Base-by-base conservation (phyloP, 2,113 vertebrate species). In the Dasyurus viverrinus region DNA sequence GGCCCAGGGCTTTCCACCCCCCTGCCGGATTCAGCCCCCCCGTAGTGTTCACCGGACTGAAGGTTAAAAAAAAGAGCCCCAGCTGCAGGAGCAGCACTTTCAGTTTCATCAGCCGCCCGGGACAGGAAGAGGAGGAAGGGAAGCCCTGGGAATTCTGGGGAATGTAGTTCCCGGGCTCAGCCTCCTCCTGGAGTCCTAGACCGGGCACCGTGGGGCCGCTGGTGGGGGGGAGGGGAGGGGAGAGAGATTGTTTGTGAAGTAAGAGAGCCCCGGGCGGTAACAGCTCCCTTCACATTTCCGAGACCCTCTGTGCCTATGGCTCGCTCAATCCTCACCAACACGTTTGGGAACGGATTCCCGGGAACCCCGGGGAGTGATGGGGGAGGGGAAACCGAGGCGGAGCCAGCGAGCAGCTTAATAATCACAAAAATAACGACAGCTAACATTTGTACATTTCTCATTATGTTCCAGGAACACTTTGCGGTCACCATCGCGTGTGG, bases 91-190 rank as follows among this genome's bases (percentile, higher is more conserved):
- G 16, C 95, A 4, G 22, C 92, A 50, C 97, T 96, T 97, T 97
- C 98, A 76, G 94, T 97, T 98, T 97, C 97, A 47, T 96, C 94
- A 42, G 98, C 97, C 93, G n/a, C 68, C 84, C 90, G 27, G 10
- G 36, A 89, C 96, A 89, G 97, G 98, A 97, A 97, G 7, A 19
- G 96, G 95, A 95, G 93, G 54, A 2, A 0, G 8, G 0, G 14
- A 36, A 42, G 91, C 97, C 76, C 97, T 92, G 95, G 98, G 99
- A 95, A 93, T 97, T 97, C 98, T 98, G 98, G 99, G 97, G 96
- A 60, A 93, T 0, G 95, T 96, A 26, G 96, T 96, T 95, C 93
- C 2, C n/a, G 2, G 30, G 36, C n/a, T 23, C 23, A 2, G 7
- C 36, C 36, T 19, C 30, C 60, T 36, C 54, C 54, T 26, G 11